Evolutionary conservation across 2,113 vertebrate species (phyloP), one percentile per base, ranked within the genome.

Genomic region (Mus spicilegus): DNA sequence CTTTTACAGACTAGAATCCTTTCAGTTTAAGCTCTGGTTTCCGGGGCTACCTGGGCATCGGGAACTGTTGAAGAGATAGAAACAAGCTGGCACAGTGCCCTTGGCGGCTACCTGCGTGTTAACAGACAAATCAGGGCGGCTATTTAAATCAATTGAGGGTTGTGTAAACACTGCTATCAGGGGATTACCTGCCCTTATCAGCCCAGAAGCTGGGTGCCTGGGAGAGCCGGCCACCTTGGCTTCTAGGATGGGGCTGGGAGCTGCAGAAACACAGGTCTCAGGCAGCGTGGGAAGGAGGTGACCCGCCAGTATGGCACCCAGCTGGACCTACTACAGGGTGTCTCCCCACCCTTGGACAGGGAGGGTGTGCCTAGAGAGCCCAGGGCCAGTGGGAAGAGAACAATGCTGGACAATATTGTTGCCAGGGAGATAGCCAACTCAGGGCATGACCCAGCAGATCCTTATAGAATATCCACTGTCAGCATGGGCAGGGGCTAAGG

Each of bases 81-180:
- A 65, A 22, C 7, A 26, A 63, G 87, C 70, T 97, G 97, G 97
- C 93, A 94, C 0, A 0, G 42, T 63, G 96, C 95, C 92, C 88
- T 56, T 0, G 9, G 33, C 8, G 1, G n/a, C 19, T 9, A 20
- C 63, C n/a, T 16, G 11, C 28, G 0, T 36, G 72, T 89, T 81
- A 89, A 85, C 81, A 96, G 77, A 87, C 54, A 93, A 96, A 96
- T 97, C 96, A 92, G 95, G 13, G 67, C 22, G 1, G 88, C 76
- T 95, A 87, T 94, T 95, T 80, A 80, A 84, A 94, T 89, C 33
- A 54, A 97, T 96, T 70, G 91, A 69, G 49, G 63, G 58, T 91
- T 97, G 69, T 95, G 94, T 87, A 97, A 97, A 97, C 73, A 97
- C 16, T 1, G 11, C 63, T 97, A 96, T 97, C 97, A 72, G 84